Evolutionary conservation across 2,113 vertebrate species (phyloP).

Genomic region (Nothocercus nigrocapillus): DNA sequence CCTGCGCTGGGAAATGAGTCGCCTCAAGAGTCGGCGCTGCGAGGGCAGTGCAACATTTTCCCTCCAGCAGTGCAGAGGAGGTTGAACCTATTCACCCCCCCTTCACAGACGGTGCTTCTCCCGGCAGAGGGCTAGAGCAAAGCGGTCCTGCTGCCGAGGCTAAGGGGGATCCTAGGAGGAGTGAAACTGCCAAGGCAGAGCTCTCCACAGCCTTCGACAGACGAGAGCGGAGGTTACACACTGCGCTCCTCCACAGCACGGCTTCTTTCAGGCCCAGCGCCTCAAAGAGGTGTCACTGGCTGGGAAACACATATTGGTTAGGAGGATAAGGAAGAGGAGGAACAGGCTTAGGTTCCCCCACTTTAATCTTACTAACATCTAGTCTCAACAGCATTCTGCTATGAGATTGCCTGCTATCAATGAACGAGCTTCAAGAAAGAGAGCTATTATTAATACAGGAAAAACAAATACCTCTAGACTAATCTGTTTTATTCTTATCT

Average conservation of each 20-base stretch:
- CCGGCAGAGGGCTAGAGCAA: background rate
- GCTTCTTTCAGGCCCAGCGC: background rate
- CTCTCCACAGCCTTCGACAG: background rate
- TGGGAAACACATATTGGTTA: background rate
- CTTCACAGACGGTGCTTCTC: rapidly evolving
- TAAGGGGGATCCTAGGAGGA: background rate
- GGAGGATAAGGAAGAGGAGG: background rate
- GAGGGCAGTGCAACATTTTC: no score
- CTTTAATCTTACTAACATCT: background rate
- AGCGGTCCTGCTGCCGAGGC: background rate
- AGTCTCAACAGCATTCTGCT: rapidly evolving
- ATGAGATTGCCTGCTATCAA: background rate
- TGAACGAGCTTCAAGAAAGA: background rate
- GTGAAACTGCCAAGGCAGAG: background rate
- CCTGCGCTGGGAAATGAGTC: background rate
- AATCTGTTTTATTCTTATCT: background rate
- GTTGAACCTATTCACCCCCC: background rate
- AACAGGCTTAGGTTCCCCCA: background rate
- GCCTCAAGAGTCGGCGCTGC: background rate
- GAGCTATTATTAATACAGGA: background rate
- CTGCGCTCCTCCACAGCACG: background rate
- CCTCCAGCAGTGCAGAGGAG: background rate
- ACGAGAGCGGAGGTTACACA: background rate
- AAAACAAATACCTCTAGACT: background rate
- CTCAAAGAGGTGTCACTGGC: background rate